Evolutionary conservation across 1,140 invertebrate genomes (phyloP).

Genomic region (Procambarus clarkii): DNA sequence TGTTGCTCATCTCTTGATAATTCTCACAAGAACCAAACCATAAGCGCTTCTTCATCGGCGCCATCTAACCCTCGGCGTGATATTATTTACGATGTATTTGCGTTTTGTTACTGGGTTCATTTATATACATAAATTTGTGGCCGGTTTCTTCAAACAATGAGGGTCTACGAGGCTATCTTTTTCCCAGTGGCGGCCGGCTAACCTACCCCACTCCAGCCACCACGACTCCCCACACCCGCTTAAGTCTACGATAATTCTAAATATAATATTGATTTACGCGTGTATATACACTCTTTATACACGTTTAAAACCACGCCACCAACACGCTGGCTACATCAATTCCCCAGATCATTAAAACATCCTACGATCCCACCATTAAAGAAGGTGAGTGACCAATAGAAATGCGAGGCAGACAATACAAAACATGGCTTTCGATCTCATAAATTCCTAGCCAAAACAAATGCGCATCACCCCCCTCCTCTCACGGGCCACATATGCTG

Average conservation of each 20-base stretch:
- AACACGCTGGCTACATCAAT: neutral
- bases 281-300: constrained; percentile 24
- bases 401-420: constrained; percentile 47
- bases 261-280: constrained; percentile 11
- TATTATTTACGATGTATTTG: constrained; percentile 38
- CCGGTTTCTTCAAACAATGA: neutral
- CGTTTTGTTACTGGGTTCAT: constrained; percentile 1
- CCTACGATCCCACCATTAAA: neutral
- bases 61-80: constrained; percentile 12
- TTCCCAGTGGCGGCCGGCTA: neutral
- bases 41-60: neutral
- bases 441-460: constrained; percentile 43
- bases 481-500: constrained; percentile 30
- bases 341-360: neutral
- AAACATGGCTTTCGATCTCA: constrained; percentile 42
- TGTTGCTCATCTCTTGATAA: constrained; percentile 12
- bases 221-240: neutral
- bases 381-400: neutral
- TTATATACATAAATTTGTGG: constrained; percentile 26
- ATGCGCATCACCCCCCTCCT: constrained; percentile 8
- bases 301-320: neutral
- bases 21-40: constrained; percentile 3
- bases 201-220: neutral
- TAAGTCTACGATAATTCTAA: constrained; percentile 20
- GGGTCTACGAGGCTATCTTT: neutral